Evolutionary conservation across 92 coral and sea anemone genomes (phyloP), one percentile per base, ranked within the genome.

Genomic region (Virgularia gustaviana): DNA sequence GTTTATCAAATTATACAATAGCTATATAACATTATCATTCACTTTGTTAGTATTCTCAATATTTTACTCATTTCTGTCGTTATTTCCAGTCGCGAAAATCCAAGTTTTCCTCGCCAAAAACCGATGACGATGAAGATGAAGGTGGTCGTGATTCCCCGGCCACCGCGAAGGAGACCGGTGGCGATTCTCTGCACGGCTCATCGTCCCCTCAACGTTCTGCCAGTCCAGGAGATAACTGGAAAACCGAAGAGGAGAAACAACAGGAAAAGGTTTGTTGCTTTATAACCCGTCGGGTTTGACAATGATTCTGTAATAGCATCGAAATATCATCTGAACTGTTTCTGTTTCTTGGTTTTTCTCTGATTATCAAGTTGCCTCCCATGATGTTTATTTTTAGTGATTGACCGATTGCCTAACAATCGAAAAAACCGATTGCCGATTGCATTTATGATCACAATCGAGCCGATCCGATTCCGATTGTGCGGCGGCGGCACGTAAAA

Each of bases 181-280:
- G 28, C 32, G 36, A 49, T 19, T 29, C 61, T n/a, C 59, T 27
- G 16, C 41, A 68, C 19, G 66, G 37, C 34, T n/a, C 43, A 60
- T 60, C 66, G 22, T 47, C 66, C 34, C 53, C 16, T 3, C 18
- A 35, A 16, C 39, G 9, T 36, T 39, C 59, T 27, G 32, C 61
- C 16, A 55, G 36, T 15, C 29, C 34, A 12, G 60, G 51, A 4
- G 75, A 68, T 33, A 68, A 68, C 47, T 68, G 75, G 75, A 68
- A 68, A 37, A 45, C 75, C 8, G 75, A 68, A 31, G 75, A 49
- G 24, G 75, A 68, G 41, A 68, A 68, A 32, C 75, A 68, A 55
- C 53, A 68, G 61, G 75, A 68, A 30, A 68, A 49, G 75, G 75
- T 68, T 68, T 47, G 33, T 66, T 25, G 28, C 39, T 32, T 60